phyloP scores from a whole-genome alignment of 2,113 vertebrate genomes.

The Balaenoptera acutorostrata region DNA sequence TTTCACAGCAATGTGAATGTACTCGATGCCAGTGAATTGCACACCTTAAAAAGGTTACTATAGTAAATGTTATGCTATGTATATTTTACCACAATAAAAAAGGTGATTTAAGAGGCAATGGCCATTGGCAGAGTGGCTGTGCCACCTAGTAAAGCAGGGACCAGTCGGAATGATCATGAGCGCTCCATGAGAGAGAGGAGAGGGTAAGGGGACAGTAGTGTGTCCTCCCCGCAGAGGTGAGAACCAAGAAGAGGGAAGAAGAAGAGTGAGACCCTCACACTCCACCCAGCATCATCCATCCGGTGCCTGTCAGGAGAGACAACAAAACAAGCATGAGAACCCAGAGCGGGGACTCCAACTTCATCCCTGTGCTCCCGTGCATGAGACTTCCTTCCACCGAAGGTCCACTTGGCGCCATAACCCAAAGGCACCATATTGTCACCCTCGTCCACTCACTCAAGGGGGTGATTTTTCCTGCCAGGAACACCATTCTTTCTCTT shows the following conservation, averaged over 20 bases:
- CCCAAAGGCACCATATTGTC: background rate
- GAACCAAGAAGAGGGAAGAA: background rate
- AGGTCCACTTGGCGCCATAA: rapidly evolving
- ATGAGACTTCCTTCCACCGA: too few relatives aligned
- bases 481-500: background rate
- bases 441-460: too few relatives aligned
- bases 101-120: background rate
- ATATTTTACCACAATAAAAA: background rate
- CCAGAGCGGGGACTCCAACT: too few relatives aligned
- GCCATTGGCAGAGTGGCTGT: background rate
- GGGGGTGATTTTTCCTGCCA: too few relatives aligned
- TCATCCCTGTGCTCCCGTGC: too few relatives aligned
- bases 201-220: too few relatives aligned
- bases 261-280: background rate
- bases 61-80: too few relatives aligned
- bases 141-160: background rate
- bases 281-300: background rate
- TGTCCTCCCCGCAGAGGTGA: background rate
- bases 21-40: background rate
- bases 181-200: rapidly evolving
- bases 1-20: too few relatives aligned
- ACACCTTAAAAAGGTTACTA: background rate
- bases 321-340: rapidly evolving
- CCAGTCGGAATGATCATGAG: background rate
- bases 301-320: background rate